phyloP scores from a whole-genome alignment of 2,888 invertebrate species.

The Tetheella fluctuosa region DNA sequence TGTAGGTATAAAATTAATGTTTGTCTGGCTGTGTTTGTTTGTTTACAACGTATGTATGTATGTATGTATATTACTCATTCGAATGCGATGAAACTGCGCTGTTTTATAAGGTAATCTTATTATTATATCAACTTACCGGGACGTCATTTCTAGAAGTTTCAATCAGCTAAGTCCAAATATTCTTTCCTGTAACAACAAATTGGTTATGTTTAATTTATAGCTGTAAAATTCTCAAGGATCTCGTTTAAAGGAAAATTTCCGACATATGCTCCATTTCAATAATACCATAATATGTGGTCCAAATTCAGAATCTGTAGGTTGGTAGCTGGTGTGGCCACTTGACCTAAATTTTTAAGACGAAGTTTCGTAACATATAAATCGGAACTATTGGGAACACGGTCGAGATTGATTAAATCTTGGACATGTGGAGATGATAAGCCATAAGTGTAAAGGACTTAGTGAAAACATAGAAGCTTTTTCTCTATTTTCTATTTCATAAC shows the following conservation, averaged over 20 bases:
- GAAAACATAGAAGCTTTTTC: no score
- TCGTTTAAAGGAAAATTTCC: not conserved
- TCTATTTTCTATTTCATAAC: no score
- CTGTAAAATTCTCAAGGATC: not conserved
- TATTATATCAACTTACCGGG: slow-evolving; percentile 55
- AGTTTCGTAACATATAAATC: not conserved
- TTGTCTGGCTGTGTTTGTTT: no score
- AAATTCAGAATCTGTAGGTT: not conserved
- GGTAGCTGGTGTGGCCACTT: not conserved
- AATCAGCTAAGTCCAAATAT: slow-evolving; percentile 40
- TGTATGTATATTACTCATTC: no score
- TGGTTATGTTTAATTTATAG: not conserved
- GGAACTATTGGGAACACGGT: not conserved
- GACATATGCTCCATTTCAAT: not conserved
- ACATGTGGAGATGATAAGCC: not conserved
- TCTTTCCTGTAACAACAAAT: slow-evolving; percentile 56
- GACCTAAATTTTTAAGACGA: not conserved
- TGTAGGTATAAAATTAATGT: no score
- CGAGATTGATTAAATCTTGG: not conserved
- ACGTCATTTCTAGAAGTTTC: slow-evolving; percentile 56
- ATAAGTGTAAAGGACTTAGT: not conserved
- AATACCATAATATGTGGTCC: not conserved
- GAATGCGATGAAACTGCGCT: no score
- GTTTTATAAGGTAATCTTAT: no score
- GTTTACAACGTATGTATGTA: no score